phyloP scores from a whole-genome alignment of 2,113 vertebrate genomes.

The Prietella phreatophila region DNA sequence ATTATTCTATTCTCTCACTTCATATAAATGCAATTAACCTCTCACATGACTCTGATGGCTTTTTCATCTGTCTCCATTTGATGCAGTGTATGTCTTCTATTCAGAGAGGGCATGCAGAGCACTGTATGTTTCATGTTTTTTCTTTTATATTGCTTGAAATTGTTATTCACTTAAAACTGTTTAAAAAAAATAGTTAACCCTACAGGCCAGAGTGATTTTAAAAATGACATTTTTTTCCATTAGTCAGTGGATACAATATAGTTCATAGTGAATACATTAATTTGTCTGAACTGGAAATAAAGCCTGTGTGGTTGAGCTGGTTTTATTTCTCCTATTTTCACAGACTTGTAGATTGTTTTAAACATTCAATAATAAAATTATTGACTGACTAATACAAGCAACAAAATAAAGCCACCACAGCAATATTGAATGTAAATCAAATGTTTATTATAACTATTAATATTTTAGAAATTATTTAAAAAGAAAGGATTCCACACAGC shows the following conservation, averaged over 20 bases:
- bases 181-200: constrained; percentile 33
- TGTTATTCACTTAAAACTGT: constrained; percentile 39
- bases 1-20: neutral
- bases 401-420: neutral
- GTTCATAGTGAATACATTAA: neutral
- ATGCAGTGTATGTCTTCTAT: neutral
- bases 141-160: constrained; percentile 36
- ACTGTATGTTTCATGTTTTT: too few relatives aligned
- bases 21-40: neutral
- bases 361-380: neutral
- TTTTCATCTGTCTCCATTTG: neutral
- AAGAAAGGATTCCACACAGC: constrained; percentile 51
- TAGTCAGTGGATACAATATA: constrained; percentile 10
- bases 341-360: neutral
- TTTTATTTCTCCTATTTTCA: neutral
- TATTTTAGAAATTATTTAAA: constrained; percentile 71
- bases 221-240: constrained; percentile 29
- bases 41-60: neutral
- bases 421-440: constrained; percentile 74
- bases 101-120: neutral
- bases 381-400: neutral
- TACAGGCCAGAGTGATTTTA: neutral
- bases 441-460: constrained; percentile 73
- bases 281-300: constrained; percentile 53
- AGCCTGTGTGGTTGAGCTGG: constrained; percentile 26